phyloP scores from a whole-genome alignment of 2,888 invertebrate genomes.

The Strigamia transsilvanica region DNA sequence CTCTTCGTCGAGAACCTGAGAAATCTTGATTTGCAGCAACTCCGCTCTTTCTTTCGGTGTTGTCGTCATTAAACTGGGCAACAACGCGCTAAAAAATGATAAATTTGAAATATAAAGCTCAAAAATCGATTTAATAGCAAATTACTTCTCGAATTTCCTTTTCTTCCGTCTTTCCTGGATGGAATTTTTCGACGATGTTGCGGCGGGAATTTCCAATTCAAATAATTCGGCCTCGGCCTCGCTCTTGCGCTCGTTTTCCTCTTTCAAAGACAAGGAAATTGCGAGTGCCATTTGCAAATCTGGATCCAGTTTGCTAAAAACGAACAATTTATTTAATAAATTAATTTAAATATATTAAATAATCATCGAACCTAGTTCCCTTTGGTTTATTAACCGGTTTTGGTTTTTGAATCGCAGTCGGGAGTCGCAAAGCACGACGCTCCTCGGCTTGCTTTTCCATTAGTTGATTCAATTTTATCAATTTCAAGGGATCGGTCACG shows the following conservation, averaged over 20 bases:
- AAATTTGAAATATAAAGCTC: neutral
- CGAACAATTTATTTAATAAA: neutral
- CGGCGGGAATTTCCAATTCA: conserved; percentile 58
- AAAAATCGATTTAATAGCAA: neutral
- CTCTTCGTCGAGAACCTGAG: neutral
- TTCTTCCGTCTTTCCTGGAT: conserved; percentile 41
- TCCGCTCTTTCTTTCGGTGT: neutral
- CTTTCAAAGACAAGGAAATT: conserved; percentile 65
- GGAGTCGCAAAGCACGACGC: conserved; percentile 64
- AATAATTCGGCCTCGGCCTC: conserved; percentile 63
- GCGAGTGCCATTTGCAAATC: conserved; percentile 66
- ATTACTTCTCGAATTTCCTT: conserved; percentile 52
- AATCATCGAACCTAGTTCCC: neutral
- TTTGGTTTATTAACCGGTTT: neutral
- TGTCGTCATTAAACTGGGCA: neutral
- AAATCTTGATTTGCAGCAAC: neutral
- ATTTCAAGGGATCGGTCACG: conserved; percentile 61
- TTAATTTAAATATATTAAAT: neutral
- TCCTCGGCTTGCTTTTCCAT: conserved; percentile 65
- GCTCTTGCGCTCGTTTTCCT: conserved; percentile 62
- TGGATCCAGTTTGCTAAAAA: conserved; percentile 59
- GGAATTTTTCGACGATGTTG: conserved; percentile 53
- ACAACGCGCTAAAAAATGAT: neutral
- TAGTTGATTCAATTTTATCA: conserved; percentile 63
- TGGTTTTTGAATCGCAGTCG: conserved; percentile 57